Conservation (phyloP, 2,797 vertebrate species). For the Ctenosaura bakeri region DNA sequence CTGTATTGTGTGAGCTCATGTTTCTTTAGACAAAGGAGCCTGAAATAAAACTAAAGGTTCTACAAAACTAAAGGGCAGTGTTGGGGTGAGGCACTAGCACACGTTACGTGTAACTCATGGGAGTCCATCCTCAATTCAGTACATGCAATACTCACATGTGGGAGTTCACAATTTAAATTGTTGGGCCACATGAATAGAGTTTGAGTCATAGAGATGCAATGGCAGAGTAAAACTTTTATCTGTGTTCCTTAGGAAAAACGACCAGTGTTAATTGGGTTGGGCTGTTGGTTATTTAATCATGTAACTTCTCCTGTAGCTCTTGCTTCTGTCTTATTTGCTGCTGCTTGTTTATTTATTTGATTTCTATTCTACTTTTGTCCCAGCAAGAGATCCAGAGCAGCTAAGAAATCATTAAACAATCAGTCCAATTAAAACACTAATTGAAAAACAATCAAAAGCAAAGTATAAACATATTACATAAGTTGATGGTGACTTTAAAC, state of each 20-base stretch:
- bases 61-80: neutral
- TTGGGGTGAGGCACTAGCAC: neutral
- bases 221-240: no score
- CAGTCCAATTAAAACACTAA: no score
- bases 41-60: neutral
- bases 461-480: no score
- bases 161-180: neutral
- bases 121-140: neutral
- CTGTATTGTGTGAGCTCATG: no score
- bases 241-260: neutral
- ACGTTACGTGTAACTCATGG: neutral
- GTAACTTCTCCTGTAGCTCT: neutral
- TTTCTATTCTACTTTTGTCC: no score
- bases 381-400: no score
- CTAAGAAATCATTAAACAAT: no score
- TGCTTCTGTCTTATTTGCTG: neutral
- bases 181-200: neutral
- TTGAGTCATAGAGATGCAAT: neutral
- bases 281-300: neutral
- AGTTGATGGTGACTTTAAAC: no score
- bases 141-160: neutral
- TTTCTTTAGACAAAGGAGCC: no score
- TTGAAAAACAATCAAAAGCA: no score
- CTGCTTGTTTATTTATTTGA: no score
- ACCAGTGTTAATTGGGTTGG: neutral